Conservation (phyloP, 2,113 vertebrate genomes). For the Cyphomyrus discorhynchus region DNA sequence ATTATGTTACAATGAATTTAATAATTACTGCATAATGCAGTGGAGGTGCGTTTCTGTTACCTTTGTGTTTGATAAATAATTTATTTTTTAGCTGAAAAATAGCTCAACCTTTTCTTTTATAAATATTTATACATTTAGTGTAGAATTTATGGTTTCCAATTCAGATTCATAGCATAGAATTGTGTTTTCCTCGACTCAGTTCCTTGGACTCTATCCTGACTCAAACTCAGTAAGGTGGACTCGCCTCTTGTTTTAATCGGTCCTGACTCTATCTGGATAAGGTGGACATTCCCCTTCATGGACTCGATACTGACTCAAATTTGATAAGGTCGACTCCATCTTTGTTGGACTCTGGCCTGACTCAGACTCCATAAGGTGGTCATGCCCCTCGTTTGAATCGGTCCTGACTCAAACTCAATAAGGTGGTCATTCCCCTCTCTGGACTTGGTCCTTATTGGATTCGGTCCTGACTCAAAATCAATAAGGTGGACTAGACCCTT, state of each 20-base stretch:
- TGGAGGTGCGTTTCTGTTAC: background rate
- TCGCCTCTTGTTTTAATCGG: background rate
- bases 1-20: background rate
- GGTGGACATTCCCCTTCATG: background rate
- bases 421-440: background rate
- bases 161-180: background rate
- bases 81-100: background rate
- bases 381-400: background rate
- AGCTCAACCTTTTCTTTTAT: background rate
- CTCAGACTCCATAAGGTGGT: background rate
- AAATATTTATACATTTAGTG: background rate
- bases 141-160: background rate
- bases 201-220: background rate
- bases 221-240: background rate
- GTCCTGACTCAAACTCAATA: background rate
- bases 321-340: background rate
- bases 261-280: background rate
- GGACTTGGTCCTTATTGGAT: background rate
- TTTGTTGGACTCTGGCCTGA: background rate
- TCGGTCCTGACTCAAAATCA: background rate
- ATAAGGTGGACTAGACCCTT: background rate
- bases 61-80: background rate
- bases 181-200: background rate
- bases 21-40: background rate
- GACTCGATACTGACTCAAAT: background rate